Conservation (phyloP, 2,797 vertebrate genomes). For the Xiphorhynchus erythropygius region DNA sequence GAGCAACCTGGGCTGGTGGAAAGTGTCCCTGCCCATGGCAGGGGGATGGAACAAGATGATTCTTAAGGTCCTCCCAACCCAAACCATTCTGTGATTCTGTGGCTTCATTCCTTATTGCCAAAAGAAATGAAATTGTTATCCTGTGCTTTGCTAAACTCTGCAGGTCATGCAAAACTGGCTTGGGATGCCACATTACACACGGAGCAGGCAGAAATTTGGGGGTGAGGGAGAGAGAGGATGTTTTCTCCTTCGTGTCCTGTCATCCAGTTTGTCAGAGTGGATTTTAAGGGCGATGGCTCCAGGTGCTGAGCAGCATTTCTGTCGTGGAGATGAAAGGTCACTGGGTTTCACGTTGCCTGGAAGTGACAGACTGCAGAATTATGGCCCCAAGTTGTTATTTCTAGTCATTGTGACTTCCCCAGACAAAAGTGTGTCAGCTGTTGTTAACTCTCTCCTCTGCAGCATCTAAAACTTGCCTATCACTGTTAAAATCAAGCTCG, state of each 20-base stretch:
- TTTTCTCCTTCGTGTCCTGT: neutral
- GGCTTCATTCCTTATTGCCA: neutral
- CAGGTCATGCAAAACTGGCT: neutral
- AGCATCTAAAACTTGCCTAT: neutral
- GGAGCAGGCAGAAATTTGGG: neutral
- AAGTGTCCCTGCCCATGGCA: neutral
- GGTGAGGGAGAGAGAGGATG: neutral
- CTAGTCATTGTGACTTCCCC: constrained; percentile 6
- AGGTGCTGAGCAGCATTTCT: constrained; percentile 44
- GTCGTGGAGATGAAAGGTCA: constrained; percentile 51
- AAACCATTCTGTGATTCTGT: neutral
- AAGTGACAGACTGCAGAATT: constrained; percentile 51
- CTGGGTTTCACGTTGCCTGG: constrained; percentile 43
- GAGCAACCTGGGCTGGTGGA: neutral
- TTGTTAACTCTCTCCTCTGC: constrained; percentile 36
- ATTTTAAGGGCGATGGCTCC: constrained; percentile 31
- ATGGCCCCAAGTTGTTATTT: constrained; percentile 55
- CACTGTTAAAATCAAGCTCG: neutral
- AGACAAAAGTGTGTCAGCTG: constrained; percentile 51
- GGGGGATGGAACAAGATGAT: neutral
- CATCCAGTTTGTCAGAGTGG: neutral
- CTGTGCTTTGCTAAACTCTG: neutral
- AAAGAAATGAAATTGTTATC: neutral
- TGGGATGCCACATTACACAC: rapidly evolving
- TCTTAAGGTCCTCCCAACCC: neutral